A percentile compares a stretch with the other conserved stretches of the same genome.
These are phyloP conservation scores for Sylvilagus bachmani DNA, from an alignment of 2,113 vertebrate genomes.

Conservation along the genomic window DNA sequence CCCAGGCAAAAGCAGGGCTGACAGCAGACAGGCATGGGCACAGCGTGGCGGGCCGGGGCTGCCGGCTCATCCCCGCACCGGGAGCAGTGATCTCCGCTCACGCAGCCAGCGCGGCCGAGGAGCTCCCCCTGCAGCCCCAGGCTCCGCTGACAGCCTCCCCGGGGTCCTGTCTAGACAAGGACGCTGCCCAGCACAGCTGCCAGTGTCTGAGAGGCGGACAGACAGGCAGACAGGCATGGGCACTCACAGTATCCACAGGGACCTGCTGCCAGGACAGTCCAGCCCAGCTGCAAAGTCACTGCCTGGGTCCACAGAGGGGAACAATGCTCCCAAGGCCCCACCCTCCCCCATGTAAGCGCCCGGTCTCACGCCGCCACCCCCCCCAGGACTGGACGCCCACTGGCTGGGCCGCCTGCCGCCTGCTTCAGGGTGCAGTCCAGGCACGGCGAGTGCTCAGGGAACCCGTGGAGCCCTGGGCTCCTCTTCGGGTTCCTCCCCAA, in stretches of 20 bases:
- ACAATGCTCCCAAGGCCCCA: too few relatives aligned
- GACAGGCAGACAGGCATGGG: background rate
- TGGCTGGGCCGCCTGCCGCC: too few relatives aligned
- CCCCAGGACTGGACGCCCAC: too few relatives aligned
- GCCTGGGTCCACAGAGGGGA: background rate
- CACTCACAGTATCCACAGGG: background rate
- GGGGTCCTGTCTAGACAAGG: background rate
- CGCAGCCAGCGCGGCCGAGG: background rate
- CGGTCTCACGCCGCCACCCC: background rate
- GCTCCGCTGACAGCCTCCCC: background rate
- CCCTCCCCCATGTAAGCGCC: too few relatives aligned
- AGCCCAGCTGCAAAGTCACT: background rate
- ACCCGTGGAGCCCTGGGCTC: too few relatives aligned
- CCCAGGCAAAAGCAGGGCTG: background rate
- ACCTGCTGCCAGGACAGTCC: background rate
- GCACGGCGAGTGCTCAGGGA: accelerated
- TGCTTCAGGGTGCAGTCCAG: accelerated
- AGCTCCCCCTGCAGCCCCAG: background rate
- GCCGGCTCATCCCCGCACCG: too few relatives aligned
- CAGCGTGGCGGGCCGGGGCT: too few relatives aligned
- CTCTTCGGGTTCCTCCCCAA: too few relatives aligned
- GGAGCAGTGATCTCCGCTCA: background rate
- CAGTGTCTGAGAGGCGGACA: background rate
- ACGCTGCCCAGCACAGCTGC: background rate
- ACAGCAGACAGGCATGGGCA: background rate